Base-by-base conservation (phyloP, 2,888 invertebrate genomes). In the Agrotis clavis region DNA sequence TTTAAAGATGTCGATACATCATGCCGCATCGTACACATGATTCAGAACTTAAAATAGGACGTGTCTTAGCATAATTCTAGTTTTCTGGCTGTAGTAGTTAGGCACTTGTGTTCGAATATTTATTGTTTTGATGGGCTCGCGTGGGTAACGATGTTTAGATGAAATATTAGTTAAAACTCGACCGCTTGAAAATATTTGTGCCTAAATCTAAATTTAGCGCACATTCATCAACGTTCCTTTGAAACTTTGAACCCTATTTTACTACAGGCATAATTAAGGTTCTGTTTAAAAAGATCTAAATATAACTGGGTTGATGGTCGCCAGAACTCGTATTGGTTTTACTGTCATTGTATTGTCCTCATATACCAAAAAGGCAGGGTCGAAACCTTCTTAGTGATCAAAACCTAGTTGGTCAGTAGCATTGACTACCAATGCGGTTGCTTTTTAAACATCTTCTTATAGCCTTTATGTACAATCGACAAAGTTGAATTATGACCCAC, bases 1-100 rank as follows among this genome's bases (percentile, higher is more conserved):
- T 68, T 45, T 64, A 57, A 25, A 68, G 64, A 60, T 60, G 61
- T 62, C 56, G 41, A 60, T 68, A 71, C 25, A 71, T 82, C 68
- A 78, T 61, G 71, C 68, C 78, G 30, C 30, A 71, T 82, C 68
- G 74, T 60, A 74, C 68, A 81, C 30, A 71, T 82, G 71, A 78
- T 61, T 74, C 68, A 82, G 30, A 57, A 57, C 51, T 35, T 64
- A 54, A 69, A 74, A 74, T 71, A 77, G 60, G 13, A 61, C 16
- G 21, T 11, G n/a, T 71, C 11, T 63, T 66, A 14, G 25, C 51
- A 48, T 66, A 13, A 41, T 65, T 30, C 25, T 60, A 45, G 16
- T 60, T 1, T 51, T 67, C 51, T 30, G 66, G 45, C 14, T 57
- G 6, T 57, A 65, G 57, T 62, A 56, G 25, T 4, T 54, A 67